Evolutionary conservation across 1,140 invertebrate species (phyloP), one percentile per base, ranked within the genome.

Genomic region (Drosophila aff.): DNA sequence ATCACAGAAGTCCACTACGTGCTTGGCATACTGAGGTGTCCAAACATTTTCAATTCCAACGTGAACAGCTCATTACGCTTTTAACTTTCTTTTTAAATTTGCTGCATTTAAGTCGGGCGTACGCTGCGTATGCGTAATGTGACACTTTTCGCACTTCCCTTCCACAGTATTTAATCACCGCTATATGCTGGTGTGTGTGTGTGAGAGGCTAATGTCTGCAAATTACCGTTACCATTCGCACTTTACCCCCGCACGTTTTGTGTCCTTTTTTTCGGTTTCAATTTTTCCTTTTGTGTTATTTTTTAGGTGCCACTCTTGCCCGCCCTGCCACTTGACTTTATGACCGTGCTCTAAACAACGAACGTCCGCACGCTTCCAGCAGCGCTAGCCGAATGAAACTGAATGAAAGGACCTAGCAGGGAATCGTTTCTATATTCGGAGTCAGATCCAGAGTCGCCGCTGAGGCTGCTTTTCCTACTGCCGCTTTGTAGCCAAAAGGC

Each of bases 301-400:
- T 73, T 66, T 55, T 71, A 81, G 60, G 61, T 79, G 76, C 41
- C 76, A 61, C 64, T 68, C 64, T 68, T 61, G 62, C 57, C 50
- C 36, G 59, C 43, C 40, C 38, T 64, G 76, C 49, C 67, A 60
- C 69, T 80, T 82, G 74, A 76, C 82, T 78, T 81, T 60, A 75
- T 60, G 62, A 47, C 36, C 69, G 75, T 44, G 82, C 74, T 73
- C 73, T 57, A 81, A 84, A 86, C 82, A 73, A 68, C 63, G 73
- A 79, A 85, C 82, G 83, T 86, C 84, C 85, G 85, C 64, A 90
- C 84, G 85, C 84, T 81, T 63, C 74, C 63, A 83, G 75, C 84
- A 84, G 75, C 75, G 81, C 63, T 63, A 84, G 66, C 73, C 81
- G 81, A 89, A 89, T 89, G 84, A 84, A 79, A 73, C 73, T 78